Percentiles rank a stretch among this genome's conserved stretches.
phyloP scores from a whole-genome alignment of 2,797 vertebrate species.

The Octomys mimax region DNA sequence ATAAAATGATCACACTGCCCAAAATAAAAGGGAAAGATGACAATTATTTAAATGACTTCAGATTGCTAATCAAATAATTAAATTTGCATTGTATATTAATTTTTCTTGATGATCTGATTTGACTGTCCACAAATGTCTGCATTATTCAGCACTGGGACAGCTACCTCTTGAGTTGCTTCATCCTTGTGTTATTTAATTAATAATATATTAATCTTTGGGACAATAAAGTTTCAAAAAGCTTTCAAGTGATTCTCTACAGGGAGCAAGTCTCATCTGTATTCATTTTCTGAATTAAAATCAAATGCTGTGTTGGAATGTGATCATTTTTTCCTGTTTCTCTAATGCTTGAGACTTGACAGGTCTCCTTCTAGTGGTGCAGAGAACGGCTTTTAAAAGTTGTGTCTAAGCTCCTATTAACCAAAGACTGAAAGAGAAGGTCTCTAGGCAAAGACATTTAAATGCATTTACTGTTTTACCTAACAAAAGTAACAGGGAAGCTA shows the following conservation, averaged over 20 bases:
- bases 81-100: conserved; percentile 44
- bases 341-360: not conserved
- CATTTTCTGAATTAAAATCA: conserved; percentile 53
- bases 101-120: conserved; percentile 24
- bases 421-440: not conserved
- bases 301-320: not conserved
- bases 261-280: not conserved
- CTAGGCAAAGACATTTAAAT: not conserved
- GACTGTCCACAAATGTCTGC: conserved; percentile 55
- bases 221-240: conserved; percentile 23
- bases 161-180: conserved; percentile 20
- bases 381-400: conserved; percentile 25
- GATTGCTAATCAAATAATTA: conserved; percentile 26
- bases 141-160: conserved; percentile 17
- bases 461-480: not conserved
- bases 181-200: conserved; percentile 55
- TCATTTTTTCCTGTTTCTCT: conserved; percentile 35
- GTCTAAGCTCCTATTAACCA: not conserved
- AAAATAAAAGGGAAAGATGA: conserved; percentile 42
- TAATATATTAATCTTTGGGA: conserved; percentile 48
- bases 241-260: conserved; percentile 23
- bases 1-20: not conserved
- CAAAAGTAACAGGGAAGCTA: not conserved
- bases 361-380: conserved; percentile 7
- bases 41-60: conserved; percentile 43